Evolutionary conservation across 2,797 vertebrate genomes (phyloP).

Genomic region (Trichosurus vulpecula): DNA sequence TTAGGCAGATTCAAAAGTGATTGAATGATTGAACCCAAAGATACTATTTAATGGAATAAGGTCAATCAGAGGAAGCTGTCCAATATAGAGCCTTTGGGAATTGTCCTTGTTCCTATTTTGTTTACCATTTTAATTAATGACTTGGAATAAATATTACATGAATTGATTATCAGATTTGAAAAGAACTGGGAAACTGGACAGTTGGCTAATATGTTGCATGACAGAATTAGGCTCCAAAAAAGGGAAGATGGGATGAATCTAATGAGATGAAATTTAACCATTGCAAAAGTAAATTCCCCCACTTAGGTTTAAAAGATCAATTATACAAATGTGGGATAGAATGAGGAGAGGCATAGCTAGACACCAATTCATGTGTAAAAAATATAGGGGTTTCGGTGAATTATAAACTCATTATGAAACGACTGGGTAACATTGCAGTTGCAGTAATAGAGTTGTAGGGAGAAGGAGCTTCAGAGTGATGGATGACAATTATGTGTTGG

Average conservation of each 20-base stretch:
- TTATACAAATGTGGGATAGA: not conserved
- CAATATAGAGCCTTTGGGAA: not conserved
- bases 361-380: not conserved
- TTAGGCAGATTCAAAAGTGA: not conserved
- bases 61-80: not conserved
- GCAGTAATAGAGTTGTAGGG: not conserved
- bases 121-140: not conserved
- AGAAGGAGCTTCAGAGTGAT: not conserved
- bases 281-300: not conserved
- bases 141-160: not conserved
- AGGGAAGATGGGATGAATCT: not conserved
- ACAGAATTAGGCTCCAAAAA: not conserved
- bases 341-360: not conserved
- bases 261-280: not conserved
- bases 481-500: not conserved
- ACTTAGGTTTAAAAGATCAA: not conserved
- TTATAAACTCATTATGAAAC: not conserved
- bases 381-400: not conserved
- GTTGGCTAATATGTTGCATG: not conserved
- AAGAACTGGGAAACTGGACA: not conserved
- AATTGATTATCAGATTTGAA: not conserved
- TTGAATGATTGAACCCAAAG: not conserved
- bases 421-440: not conserved
- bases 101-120: not conserved
- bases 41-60: not conserved